These are phyloP conservation scores for Plebejus argus DNA, from an alignment of 2,888 invertebrate species.

Conservation along the genomic window DNA sequence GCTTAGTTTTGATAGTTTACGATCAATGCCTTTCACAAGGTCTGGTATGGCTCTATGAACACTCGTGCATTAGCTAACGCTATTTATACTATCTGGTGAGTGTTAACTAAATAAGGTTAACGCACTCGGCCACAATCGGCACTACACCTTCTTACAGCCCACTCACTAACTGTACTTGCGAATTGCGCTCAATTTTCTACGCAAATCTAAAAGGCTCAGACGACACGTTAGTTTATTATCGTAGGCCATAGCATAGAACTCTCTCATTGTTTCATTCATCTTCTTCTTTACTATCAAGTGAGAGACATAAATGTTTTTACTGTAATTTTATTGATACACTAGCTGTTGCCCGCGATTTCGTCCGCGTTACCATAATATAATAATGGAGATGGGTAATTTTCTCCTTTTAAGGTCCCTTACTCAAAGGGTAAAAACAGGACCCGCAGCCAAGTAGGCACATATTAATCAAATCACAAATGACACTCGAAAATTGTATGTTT, in stretches of 20 bases:
- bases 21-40: neutral
- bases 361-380: too few relatives aligned
- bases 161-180: conserved; percentile 6
- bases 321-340: neutral
- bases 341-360: too few relatives aligned
- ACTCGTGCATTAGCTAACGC: neutral
- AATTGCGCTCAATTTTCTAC: neutral
- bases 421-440: too few relatives aligned
- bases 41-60: neutral
- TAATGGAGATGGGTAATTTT: too few relatives aligned
- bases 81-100: conserved; percentile 4
- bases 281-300: neutral
- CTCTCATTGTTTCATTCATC: neutral
- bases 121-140: too few relatives aligned
- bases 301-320: neutral
- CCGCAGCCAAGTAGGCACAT: too few relatives aligned
- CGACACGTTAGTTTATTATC: neutral
- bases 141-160: neutral
- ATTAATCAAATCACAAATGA: too few relatives aligned
- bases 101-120: conserved; percentile 6
- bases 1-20: neutral
- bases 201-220: neutral
- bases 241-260: neutral
- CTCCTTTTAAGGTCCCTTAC: too few relatives aligned
- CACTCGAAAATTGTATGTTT: too few relatives aligned